Percentiles rank a stretch among this genome's conserved stretches.
phyloP scores from a whole-genome alignment of 2,113 vertebrate species.

The Cathartes aura region DNA sequence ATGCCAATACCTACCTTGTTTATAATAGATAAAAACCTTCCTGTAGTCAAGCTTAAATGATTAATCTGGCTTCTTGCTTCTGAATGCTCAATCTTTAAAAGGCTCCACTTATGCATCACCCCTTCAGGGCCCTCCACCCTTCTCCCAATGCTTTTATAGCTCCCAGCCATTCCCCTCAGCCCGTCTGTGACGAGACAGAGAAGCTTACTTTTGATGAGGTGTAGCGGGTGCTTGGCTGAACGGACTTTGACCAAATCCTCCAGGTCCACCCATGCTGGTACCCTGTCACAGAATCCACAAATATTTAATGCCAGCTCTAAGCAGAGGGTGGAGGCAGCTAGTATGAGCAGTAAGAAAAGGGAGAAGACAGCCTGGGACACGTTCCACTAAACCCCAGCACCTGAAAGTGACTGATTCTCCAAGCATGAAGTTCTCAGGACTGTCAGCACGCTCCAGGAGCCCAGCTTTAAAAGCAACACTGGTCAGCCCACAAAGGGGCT shows the following conservation, averaged over 20 bases:
- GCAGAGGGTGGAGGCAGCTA: neutral
- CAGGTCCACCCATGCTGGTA: slow-evolving; percentile 84
- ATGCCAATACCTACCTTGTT: neutral
- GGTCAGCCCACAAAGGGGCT: neutral
- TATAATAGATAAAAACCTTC: neutral
- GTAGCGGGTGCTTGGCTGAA: slow-evolving; percentile 91
- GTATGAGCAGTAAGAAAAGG: neutral
- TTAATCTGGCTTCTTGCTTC: neutral
- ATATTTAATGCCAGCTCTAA: slow-evolving; percentile 7
- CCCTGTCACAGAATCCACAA: slow-evolving; percentile 80
- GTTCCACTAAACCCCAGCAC: neutral
- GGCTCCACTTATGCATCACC: neutral
- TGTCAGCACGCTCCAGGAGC: neutral
- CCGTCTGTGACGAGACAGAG: neutral
- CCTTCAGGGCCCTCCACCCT: neutral
- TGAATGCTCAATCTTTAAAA: neutral
- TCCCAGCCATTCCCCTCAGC: neutral
- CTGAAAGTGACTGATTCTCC: neutral
- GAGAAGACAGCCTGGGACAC: neutral
- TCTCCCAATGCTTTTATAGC: neutral
- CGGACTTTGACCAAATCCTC: slow-evolving; percentile 90
- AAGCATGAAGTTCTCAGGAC: neutral
- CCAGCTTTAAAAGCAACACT: neutral
- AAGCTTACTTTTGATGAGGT: slow-evolving; percentile 94
- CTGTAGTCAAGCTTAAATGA: neutral